A percentile compares a stretch with the other conserved stretches of the same genome.
These are phyloP conservation scores for Octomys mimax DNA, from an alignment of 2,797 vertebrate species.

Conservation along the genomic window DNA sequence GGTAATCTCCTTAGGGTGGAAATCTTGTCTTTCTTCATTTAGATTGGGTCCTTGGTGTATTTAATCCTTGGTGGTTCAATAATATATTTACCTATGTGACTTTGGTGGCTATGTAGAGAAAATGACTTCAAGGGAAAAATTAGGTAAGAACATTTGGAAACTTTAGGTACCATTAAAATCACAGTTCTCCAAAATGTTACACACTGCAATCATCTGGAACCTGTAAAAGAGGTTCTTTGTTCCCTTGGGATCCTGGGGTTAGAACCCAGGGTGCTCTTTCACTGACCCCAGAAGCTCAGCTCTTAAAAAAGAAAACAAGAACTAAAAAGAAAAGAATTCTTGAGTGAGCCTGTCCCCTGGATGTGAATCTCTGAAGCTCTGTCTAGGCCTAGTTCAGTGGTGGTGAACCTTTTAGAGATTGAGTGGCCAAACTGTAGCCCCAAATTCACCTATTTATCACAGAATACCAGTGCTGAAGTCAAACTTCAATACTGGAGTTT, in stretches of 20 bases:
- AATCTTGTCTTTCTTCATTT: constrained; percentile 33
- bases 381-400: background rate
- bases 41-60: background rate
- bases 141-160: background rate
- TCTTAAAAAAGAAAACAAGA: background rate
- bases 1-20: background rate
- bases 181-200: constrained; percentile 25
- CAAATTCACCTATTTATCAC: background rate
- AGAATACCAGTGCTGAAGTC: background rate
- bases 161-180: background rate
- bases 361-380: constrained; percentile 32
- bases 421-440: background rate
- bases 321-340: background rate
- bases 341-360: background rate
- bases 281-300: background rate
- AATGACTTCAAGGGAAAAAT: constrained; percentile 18
- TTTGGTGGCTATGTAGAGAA: constrained; percentile 14
- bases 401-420: background rate
- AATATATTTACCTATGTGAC: background rate
- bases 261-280: background rate
- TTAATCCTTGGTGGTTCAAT: constrained; percentile 1
- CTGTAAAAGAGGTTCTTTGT: background rate
- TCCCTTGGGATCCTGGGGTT: background rate
- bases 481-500: background rate
- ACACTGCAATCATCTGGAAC: constrained; percentile 12